A percentile compares a stretch with the other conserved stretches of the same genome.
These are phyloP conservation scores for Caenorhabditis japonica DNA, from an alignment of 2,888 invertebrate species.

Conservation along the genomic window DNA sequence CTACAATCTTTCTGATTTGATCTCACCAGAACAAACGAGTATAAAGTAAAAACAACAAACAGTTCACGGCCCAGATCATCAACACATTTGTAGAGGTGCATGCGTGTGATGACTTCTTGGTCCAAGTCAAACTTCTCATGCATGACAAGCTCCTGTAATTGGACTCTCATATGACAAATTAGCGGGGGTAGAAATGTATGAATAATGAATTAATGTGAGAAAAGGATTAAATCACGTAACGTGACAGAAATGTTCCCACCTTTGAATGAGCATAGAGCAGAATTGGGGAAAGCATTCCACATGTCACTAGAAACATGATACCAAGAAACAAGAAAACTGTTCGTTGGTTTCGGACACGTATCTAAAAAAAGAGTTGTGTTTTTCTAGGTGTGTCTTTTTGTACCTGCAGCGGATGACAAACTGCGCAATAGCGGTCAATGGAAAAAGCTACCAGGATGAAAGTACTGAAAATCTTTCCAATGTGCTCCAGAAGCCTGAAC, in stretches of 20 bases:
- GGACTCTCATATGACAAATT: constrained; percentile 2
- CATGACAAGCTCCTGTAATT: constrained; percentile 61
- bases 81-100: constrained; percentile 68
- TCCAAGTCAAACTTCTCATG: constrained; percentile 58
- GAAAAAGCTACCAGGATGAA: constrained; percentile 68
- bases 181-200: no score
- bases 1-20: constrained; percentile 1
- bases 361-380: constrained; percentile 30
- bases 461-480: constrained; percentile 69
- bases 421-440: constrained; percentile 66
- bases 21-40: constrained; percentile 62
- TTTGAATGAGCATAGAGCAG: constrained; percentile 66
- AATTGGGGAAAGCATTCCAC: constrained; percentile 63
- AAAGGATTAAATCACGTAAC: neutral
- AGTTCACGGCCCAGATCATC: constrained; percentile 64
- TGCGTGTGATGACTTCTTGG: constrained; percentile 55
- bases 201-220: neutral
- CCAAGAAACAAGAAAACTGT: constrained; percentile 58
- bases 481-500: constrained; percentile 76
- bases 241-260: constrained; percentile 21
- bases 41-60: constrained; percentile 63
- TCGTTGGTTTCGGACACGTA: constrained; percentile 56
- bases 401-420: constrained; percentile 66
- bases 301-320: constrained; percentile 59
- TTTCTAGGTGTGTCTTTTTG: neutral